Evolutionary conservation across 2,888 invertebrate genomes (phyloP).

Genomic region (Corythucha ciliata): DNA sequence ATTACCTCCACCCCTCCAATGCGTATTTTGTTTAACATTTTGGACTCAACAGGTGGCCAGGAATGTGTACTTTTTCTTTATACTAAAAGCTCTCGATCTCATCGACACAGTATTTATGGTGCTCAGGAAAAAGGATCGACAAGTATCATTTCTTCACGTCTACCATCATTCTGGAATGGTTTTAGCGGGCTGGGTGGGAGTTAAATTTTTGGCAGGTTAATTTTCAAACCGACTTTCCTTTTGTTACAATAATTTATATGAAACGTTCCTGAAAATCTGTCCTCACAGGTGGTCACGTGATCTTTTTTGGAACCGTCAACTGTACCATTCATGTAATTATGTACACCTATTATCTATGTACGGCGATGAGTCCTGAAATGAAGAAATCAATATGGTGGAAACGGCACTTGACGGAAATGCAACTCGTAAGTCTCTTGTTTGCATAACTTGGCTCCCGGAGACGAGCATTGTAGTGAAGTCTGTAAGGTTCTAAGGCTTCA

Average conservation of each 20-base stretch:
- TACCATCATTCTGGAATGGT: constrained; percentile 31
- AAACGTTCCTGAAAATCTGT: not conserved
- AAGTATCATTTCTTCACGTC: constrained; percentile 29
- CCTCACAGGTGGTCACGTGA: constrained; percentile 44
- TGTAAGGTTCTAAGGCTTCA: no score
- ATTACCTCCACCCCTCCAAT: not conserved
- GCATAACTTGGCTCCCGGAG: no score
- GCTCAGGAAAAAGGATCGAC: constrained; percentile 27
- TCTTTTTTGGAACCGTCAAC: constrained; percentile 45
- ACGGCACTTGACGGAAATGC: constrained; percentile 29
- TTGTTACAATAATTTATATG: not conserved
- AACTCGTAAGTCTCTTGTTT: constrained; percentile 30
- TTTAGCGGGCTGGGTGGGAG: constrained; percentile 20
- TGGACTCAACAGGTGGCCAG: not conserved
- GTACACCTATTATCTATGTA: constrained; percentile 47
- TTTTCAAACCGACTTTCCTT: not conserved
- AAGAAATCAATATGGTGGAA: constrained; percentile 31
- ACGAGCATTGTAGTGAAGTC: no score
- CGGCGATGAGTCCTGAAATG: constrained; percentile 44
- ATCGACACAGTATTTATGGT: constrained; percentile 31
- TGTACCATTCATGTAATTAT: constrained; percentile 47
- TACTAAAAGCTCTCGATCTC: constrained; percentile 24
- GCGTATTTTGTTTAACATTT: not conserved
- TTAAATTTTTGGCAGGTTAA: constrained; percentile 27
- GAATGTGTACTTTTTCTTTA: constrained; percentile 16